Evolutionary conservation across 2,113 vertebrate genomes (phyloP), one percentile per base, ranked within the genome.

Genomic region (Papio anubis): DNA sequence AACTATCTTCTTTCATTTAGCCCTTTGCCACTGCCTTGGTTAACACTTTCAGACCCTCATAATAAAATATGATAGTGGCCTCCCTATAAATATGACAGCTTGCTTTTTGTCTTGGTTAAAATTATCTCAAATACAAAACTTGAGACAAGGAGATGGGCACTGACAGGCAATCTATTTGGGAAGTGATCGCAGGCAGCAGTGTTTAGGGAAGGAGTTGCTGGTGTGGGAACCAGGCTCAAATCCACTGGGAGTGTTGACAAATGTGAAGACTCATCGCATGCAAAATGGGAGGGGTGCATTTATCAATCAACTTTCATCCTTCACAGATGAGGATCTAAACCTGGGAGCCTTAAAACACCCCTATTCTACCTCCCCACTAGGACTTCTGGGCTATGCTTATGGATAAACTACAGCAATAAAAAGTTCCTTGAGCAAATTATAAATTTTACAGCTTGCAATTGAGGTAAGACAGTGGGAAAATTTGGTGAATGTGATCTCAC

Each of bases 281-380:
- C 59, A 91, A 91, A 35, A 80, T 72, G 27, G 40, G 50, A 30
- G 3, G 2, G 30, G 5, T 2, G 2, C 43, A 81, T 88, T 30
- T 80, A 48, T 70, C 17, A 17, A 30, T 48, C 16, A 93, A 55
- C 43, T 30, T 27, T 3, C 9, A 75, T 50, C 7, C 18, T 35
- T 27, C 18, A 35, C 25, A 18, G 1, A 43, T 73, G 20, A 83
- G 43, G 3, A 59, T n/a, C 23, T n/a, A 75, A 4, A 25, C 11
- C 3, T 35, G 20, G 18, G 5, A 32, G 4, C 1, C 30, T 78
- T 68, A 75, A 79, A 79, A 20, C 1, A 0, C 11, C 5, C 5
- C 8, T 8, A 12, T 3, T 13, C 2, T 27, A 35, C 20, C 12
- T 85, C 20, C 6, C 38, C 5, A 6, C 10, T 27, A 27, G 9